Base-by-base conservation (phyloP, 2,888 invertebrate genomes). In the Nymphalis c-album region DNA sequence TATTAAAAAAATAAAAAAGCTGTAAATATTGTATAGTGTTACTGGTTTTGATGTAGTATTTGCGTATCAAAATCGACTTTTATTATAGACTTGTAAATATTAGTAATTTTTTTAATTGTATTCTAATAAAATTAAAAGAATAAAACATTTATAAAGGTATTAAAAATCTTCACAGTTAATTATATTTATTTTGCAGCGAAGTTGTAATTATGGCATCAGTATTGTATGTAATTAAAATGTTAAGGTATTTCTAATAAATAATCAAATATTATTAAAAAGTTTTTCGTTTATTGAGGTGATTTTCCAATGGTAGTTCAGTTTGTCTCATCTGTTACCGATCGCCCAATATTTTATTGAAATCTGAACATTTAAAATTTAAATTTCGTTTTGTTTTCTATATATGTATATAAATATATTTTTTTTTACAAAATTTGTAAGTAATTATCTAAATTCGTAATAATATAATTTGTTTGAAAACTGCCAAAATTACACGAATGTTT, bases 1-100 rank as follows among this genome's bases (percentile, higher is more conserved):
- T 76, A 55, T 74, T 71, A 66, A 57, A 64, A 63, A 61, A 61
- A 18, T 26, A 58, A 18, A 51, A 58, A 62, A 59, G 13, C 31
- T 80, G 86, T 88, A 88, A 80, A 88, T 88, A 87, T 71, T 89
- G 88, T 90, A 88, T 83, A 89, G 88, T 86, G 88, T 90, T 90
- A 86, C 78, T 79, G 81, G 73, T 77, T 81, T 82, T 85, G 80
- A 81, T 81, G 84, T 83, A 84, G 85, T 84, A 74, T 62, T 50
- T 60, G 64, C 64, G 51, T 45, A 47, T 55, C 55, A 18, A 35
- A 46, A 51, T 18, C 31, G 59, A 53, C 16, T 53, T 50, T 45
- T 48, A 60, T 60, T 31, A 51, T 26, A 51, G 22, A 59, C 45
- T 64, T 70, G 68, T 70, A 70, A 50, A 68, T 68, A 70, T 50